Conservation (phyloP, 2,888 invertebrate genomes). For the Helobdella robusta region DNA sequence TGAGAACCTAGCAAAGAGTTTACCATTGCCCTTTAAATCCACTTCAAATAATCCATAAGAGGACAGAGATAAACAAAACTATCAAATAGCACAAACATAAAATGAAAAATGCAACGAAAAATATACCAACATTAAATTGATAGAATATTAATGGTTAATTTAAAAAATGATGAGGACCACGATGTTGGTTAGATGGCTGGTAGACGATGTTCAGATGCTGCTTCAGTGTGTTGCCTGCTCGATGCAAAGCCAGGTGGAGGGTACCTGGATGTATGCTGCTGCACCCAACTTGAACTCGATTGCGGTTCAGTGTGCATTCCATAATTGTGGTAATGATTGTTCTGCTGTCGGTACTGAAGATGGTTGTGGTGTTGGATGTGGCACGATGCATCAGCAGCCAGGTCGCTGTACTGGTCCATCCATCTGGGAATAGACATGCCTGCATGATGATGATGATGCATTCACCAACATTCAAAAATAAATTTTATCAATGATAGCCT, state of each 20-base stretch:
- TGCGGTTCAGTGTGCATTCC: conserved; percentile 1
- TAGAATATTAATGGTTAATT: not conserved
- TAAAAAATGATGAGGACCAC: no score
- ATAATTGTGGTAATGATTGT: no score
- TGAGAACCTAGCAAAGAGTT: no score
- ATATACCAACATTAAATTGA: not conserved
- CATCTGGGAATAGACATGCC: conserved; percentile 2
- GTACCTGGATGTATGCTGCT: not conserved
- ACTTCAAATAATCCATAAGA: no score
- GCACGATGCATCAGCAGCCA: conserved; percentile 12
- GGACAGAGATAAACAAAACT: no score
- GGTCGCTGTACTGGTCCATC: conserved; percentile 2
- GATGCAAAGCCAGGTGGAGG: conserved; percentile 1
- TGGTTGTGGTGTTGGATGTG: conserved; percentile 10
- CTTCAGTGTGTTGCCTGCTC: conserved; percentile 3
- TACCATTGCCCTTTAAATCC: no score
- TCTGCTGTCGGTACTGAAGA: not conserved
- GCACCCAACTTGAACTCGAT: not conserved
- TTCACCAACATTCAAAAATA: no score
- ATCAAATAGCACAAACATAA: no score
- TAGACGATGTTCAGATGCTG: conserved; percentile 13
- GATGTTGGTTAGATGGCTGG: conserved; percentile 9
- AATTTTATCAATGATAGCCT: no score
- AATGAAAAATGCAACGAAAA: no score
- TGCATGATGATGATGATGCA: no score